These are phyloP conservation scores for Stratiolaelaps scimitus DNA, from an alignment of 1,140 invertebrate species.

Conservation along the genomic window DNA sequence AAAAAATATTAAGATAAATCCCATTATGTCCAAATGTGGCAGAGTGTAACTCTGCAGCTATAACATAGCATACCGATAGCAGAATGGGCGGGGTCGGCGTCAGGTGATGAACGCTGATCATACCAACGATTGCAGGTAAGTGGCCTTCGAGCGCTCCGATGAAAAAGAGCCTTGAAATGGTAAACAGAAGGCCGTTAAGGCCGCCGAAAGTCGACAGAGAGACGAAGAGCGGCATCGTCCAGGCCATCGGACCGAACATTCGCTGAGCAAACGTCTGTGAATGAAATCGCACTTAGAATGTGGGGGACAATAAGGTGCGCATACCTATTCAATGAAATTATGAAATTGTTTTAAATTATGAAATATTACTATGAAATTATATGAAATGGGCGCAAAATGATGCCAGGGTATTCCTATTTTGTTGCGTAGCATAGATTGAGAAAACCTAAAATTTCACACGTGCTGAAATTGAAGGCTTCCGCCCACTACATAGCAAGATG, in stretches of 20 bases:
- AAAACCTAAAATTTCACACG: conserved; percentile 8
- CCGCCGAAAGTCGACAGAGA: conserved; percentile 70
- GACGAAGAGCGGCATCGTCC: conserved; percentile 75
- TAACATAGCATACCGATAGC: conserved; percentile 42
- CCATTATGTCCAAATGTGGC: too few species aligned
- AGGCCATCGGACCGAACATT: conserved; percentile 58
- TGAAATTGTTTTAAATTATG: too few species aligned
- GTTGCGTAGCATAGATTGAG: not conserved
- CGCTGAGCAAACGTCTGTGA: conserved; percentile 59
- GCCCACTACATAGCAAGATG: not conserved
- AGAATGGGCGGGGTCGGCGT: conserved; percentile 68
- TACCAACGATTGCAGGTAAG: conserved; percentile 61
- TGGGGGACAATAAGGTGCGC: conserved; percentile 17
- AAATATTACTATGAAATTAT: too few species aligned
- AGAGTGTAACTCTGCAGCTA: conserved; percentile 2
- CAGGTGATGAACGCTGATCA: conserved; percentile 57
- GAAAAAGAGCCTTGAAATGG: conserved; percentile 54
- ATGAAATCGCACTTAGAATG: conserved; percentile 33
- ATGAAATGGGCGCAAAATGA: conserved; percentile 21
- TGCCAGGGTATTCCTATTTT: conserved; percentile 29
- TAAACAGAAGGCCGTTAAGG: conserved; percentile 82
- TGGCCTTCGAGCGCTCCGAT: conserved; percentile 68
- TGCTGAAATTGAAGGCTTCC: too few species aligned
- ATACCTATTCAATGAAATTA: not conserved
- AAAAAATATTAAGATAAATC: too few species aligned